Evolutionary conservation across 2,797 vertebrate genomes (phyloP).

Genomic region (Euphonia xanthogaster): DNA sequence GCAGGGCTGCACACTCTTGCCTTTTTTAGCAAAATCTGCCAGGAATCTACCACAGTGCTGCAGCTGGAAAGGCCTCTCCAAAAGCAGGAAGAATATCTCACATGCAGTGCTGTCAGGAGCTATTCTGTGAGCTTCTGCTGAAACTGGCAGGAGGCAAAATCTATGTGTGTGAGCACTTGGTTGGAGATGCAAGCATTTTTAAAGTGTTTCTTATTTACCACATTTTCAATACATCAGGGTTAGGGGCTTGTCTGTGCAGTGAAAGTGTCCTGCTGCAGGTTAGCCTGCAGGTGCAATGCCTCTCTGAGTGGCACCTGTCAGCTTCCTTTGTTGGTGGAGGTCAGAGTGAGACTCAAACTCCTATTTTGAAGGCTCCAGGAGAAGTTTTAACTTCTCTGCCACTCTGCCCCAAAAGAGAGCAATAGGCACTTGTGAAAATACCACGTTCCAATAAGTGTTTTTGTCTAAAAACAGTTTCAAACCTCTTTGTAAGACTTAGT

Average conservation of each 20-base stretch:
- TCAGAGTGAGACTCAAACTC: background rate
- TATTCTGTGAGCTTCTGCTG: background rate
- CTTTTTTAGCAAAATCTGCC: background rate
- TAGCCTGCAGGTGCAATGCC: background rate
- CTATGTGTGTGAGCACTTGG: background rate
- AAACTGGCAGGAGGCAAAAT: background rate
- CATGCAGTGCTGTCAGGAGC: background rate
- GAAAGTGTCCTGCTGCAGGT: background rate
- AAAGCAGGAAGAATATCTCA: background rate
- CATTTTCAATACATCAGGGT: background rate
- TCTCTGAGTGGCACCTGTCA: background rate
- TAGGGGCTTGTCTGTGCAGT: background rate
- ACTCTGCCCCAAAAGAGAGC: background rate
- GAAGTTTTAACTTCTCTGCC: background rate
- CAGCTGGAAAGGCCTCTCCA: background rate
- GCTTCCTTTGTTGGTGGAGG: background rate
- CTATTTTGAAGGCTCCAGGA: background rate
- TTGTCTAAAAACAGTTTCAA: background rate
- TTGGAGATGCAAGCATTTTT: background rate
- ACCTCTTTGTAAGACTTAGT: background rate
- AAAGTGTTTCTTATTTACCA: background rate
- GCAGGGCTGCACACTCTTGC: background rate
- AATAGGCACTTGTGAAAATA: background rate
- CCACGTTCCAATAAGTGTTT: fast-evolving
- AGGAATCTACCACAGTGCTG: background rate